These are phyloP conservation scores for Magallana ariakensis DNA, from an alignment of 1,140 invertebrate genomes.

Conservation along the genomic window DNA sequence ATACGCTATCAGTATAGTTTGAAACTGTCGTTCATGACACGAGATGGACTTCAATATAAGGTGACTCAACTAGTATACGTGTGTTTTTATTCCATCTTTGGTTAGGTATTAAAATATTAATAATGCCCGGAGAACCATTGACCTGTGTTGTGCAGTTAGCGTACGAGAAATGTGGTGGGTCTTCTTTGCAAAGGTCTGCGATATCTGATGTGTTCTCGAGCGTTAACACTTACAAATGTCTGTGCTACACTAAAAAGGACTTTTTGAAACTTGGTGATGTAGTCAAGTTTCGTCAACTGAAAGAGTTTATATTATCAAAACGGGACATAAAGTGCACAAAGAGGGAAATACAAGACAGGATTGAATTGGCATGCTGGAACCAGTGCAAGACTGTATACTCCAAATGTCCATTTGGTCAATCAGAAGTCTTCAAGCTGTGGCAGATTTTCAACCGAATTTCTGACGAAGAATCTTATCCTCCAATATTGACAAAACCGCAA, in stretches of 20 bases:
- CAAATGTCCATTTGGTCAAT: not conserved
- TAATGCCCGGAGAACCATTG: conserved; percentile 46
- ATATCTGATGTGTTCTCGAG: not conserved
- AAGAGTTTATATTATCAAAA: conserved; percentile 12
- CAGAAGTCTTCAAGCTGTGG: conserved; percentile 50
- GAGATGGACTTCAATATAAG: no score
- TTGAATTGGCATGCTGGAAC: conserved; percentile 40
- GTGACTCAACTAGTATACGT: no score
- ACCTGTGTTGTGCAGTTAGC: conserved; percentile 39
- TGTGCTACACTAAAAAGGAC: not conserved
- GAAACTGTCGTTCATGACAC: no score
- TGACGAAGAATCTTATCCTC: conserved; percentile 48
- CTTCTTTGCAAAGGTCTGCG: not conserved
- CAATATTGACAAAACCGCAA: conserved; percentile 12
- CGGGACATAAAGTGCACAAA: not conserved
- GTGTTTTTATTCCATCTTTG: no score
- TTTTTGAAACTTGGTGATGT: not conserved
- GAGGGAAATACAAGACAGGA: not conserved
- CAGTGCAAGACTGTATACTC: not conserved
- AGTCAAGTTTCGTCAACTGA: conserved; percentile 23
- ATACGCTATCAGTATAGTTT: no score
- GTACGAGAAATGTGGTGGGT: not conserved
- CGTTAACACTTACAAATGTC: not conserved
- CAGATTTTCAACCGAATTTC: conserved; percentile 49
- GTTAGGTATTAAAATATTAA: no score